phyloP scores from a whole-genome alignment of 2,113 vertebrate genomes.

The Catagonus wagneri region DNA sequence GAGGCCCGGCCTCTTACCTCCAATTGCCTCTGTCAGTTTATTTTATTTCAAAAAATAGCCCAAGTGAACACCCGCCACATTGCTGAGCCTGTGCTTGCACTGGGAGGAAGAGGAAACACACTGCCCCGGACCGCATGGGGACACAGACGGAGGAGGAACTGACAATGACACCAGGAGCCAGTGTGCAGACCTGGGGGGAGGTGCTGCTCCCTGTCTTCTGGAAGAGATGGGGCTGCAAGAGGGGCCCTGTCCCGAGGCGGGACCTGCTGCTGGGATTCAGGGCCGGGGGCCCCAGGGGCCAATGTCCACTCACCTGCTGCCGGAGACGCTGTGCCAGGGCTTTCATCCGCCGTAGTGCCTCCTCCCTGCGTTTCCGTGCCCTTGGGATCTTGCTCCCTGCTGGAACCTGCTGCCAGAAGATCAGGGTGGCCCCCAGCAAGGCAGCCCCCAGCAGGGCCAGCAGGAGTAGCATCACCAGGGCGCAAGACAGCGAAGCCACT shows the following conservation, averaged over 20 bases:
- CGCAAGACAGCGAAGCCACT: neutral
- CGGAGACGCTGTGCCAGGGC: neutral
- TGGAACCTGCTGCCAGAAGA: neutral
- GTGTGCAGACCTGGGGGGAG: neutral
- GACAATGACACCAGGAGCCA: neutral
- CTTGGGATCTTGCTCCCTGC: neutral
- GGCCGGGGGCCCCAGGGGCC: neutral
- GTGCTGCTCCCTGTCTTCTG: neutral
- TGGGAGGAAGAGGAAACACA: neutral
- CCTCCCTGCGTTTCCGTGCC: neutral
- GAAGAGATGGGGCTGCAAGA: neutral
- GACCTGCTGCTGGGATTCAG: neutral
- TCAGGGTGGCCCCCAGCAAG: neutral
- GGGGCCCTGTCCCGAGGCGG: neutral
- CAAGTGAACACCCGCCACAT: neutral
- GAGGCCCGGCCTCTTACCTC: neutral
- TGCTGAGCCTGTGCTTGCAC: neutral
- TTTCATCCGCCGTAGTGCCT: neutral
- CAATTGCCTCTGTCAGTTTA: neutral
- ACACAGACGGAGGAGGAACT: neutral
- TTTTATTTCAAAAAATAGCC: slow-evolving; percentile 5
- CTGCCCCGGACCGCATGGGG: neutral
- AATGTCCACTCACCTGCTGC: neutral
- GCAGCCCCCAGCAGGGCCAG: neutral
- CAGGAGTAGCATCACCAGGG: neutral